Conservation (phyloP, 2,113 vertebrate genomes). For the Cochlearius cochlearius region DNA sequence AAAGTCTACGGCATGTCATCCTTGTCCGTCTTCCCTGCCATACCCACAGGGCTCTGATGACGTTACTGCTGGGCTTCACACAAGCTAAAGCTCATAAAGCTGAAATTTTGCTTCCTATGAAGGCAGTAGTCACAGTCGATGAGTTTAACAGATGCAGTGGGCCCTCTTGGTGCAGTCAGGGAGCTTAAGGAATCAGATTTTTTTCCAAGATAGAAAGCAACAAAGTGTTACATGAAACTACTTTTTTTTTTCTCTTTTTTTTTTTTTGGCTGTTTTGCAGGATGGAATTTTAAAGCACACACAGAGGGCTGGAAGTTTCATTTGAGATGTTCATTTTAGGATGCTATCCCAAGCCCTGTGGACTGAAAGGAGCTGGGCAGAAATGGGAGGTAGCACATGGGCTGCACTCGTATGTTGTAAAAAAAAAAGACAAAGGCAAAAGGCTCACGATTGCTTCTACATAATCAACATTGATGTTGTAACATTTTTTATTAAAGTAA, state of each 20-base stretch:
- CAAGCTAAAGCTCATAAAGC: conserved; percentile 5
- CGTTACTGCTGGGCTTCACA: conserved; percentile 17
- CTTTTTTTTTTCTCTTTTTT: too few species aligned
- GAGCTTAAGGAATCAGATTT: not conserved
- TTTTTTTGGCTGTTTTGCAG: not conserved
- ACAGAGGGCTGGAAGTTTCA: not conserved
- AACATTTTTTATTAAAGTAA: not conserved
- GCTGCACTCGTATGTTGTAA: not conserved
- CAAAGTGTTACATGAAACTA: not conserved
- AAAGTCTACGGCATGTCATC: not conserved
- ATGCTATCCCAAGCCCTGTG: not conserved
- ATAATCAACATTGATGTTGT: not conserved
- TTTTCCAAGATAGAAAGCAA: conserved; percentile 7
- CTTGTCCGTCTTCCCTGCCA: not conserved
- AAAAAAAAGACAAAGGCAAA: not conserved
- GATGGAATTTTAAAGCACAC: not conserved
- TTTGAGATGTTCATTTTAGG: not conserved
- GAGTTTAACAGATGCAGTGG: conserved; percentile 28
- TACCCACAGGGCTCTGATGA: conserved; percentile 8
- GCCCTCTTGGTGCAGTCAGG: not conserved
- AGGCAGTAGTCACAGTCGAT: not conserved
- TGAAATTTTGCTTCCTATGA: not conserved
- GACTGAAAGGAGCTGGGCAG: not conserved
- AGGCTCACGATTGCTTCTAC: not conserved
- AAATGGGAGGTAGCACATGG: not conserved